Conservation (phyloP, 2,888 invertebrate species). For the Melinaea menophilus region DNA sequence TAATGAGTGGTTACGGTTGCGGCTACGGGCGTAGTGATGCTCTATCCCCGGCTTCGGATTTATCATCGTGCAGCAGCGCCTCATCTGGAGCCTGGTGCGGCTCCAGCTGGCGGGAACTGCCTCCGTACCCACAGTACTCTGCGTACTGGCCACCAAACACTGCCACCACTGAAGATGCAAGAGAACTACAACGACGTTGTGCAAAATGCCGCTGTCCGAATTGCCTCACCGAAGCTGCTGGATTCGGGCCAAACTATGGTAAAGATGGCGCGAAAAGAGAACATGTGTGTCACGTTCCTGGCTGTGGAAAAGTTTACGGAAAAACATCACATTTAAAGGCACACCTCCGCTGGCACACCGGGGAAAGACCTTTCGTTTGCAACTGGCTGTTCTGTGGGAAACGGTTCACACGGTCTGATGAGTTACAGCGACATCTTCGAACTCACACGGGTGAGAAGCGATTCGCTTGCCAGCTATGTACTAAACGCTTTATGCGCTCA, state of each 20-base stretch:
- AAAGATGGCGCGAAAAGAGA: conserved; percentile 87
- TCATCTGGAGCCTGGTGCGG: conserved; percentile 64
- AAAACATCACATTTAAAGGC: conserved; percentile 97
- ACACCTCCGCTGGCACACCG: conserved; percentile 95
- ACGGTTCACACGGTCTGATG: conserved; percentile 94
- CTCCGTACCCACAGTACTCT: conserved; percentile 68
- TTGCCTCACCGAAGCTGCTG: conserved; percentile 88
- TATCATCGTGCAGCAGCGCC: conserved; percentile 69
- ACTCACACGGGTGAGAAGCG: conserved; percentile 95
- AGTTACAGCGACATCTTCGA: conserved; percentile 90
- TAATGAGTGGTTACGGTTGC: conserved; percentile 67
- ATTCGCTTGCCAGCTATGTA: conserved; percentile 91
- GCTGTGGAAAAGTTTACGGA: conserved; percentile 92
- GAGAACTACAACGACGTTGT: conserved; percentile 82
- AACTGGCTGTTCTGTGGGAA: conserved; percentile 94
- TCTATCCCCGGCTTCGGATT: conserved; percentile 67
- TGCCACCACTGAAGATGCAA: conserved; percentile 62
- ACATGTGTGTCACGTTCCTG: conserved; percentile 92
- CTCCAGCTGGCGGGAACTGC: conserved; percentile 62
- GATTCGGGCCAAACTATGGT: conserved; percentile 83
- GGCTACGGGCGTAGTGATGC: conserved; percentile 74
- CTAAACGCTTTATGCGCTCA: conserved; percentile 93
- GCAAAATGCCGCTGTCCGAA: conserved; percentile 89
- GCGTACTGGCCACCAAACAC: conserved; percentile 70
- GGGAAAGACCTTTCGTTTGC: conserved; percentile 94